phyloP scores from a whole-genome alignment of 2,113 vertebrate genomes.

The Menura novaehollandiae region DNA sequence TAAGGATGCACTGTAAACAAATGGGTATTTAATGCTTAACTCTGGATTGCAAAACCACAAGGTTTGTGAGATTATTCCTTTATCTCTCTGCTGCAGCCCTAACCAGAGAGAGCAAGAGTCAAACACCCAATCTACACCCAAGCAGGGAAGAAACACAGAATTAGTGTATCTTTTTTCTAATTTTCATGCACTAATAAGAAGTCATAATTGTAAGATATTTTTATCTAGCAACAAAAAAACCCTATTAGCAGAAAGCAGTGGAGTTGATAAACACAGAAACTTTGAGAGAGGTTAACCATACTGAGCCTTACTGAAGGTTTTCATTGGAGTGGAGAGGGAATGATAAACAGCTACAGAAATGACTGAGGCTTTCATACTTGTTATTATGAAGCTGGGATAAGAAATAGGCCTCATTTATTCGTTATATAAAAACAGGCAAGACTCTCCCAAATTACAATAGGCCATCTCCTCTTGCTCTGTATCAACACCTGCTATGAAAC shows the following conservation, averaged over 20 bases:
- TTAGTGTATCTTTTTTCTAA: background rate
- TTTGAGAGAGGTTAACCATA: background rate
- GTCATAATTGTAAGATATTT: background rate
- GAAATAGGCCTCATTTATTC: background rate
- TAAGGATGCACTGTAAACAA: background rate
- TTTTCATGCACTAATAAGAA: background rate
- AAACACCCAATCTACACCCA: background rate
- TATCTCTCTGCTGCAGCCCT: constrained; percentile 45
- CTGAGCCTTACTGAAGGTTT: background rate
- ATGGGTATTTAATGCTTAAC: background rate
- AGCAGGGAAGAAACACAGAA: background rate
- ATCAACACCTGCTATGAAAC: background rate
- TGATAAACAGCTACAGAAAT: background rate
- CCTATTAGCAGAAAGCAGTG: background rate
- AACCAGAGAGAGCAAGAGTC: background rate
- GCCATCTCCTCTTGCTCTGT: background rate
- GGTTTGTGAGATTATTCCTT: constrained; percentile 33
- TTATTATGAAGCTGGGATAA: background rate
- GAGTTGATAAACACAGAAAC: background rate
- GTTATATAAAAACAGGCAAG: background rate
- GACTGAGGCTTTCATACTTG: background rate
- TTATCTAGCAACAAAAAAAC: background rate
- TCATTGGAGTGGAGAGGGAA: background rate
- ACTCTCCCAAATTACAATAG: rapidly evolving
- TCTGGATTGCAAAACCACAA: background rate